Percentiles rank a stretch among this genome's conserved stretches.
Evolutionary conservation across 2,797 vertebrate species (phyloP).

Genomic region (Acipenser oxyrinchus): DNA sequence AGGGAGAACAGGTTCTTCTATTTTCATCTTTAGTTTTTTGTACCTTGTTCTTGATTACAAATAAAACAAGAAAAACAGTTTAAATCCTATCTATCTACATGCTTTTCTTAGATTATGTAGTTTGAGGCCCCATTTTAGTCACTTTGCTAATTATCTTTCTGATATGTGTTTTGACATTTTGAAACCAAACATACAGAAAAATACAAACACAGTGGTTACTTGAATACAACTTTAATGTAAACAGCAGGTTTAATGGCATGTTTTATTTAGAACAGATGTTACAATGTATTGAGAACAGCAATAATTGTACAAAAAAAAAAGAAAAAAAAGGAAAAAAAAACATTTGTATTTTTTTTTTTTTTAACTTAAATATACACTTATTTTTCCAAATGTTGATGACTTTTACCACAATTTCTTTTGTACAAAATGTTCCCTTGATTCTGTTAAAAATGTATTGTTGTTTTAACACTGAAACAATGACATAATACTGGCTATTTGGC

Average conservation of each 20-base stretch:
- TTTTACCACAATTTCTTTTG: slow-evolving; percentile 27
- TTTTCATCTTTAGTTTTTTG: too few relatives aligned
- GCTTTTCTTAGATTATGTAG: too few relatives aligned
- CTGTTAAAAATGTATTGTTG: not conserved
- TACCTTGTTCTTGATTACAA: too few relatives aligned
- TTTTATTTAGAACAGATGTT: slow-evolving; percentile 50
- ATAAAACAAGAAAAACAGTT: too few relatives aligned
- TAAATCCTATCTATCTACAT: too few relatives aligned
- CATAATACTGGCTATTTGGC: slow-evolving; percentile 65
- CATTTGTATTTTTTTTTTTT: slow-evolving; percentile 30
- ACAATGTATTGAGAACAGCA: slow-evolving; percentile 51
- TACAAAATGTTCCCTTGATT: slow-evolving; percentile 58
- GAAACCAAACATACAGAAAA: too few relatives aligned
- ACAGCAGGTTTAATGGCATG: slow-evolving; percentile 65
- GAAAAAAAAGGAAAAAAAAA: not conserved
- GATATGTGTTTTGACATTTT: too few relatives aligned
- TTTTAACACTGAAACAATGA: slow-evolving; percentile 52
- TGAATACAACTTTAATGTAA: slow-evolving; percentile 71
- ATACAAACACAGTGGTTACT: slow-evolving; percentile 13
- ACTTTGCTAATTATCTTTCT: too few relatives aligned
- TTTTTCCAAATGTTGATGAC: slow-evolving; percentile 58
- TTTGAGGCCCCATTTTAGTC: too few relatives aligned
- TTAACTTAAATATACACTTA: slow-evolving; percentile 76
- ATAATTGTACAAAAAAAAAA: slow-evolving; percentile 53
- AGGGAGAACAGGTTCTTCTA: too few relatives aligned